Evolutionary conservation across 2,888 invertebrate genomes (phyloP), one percentile per base, ranked within the genome.

Genomic region (Chrysolina haemoptera): DNA sequence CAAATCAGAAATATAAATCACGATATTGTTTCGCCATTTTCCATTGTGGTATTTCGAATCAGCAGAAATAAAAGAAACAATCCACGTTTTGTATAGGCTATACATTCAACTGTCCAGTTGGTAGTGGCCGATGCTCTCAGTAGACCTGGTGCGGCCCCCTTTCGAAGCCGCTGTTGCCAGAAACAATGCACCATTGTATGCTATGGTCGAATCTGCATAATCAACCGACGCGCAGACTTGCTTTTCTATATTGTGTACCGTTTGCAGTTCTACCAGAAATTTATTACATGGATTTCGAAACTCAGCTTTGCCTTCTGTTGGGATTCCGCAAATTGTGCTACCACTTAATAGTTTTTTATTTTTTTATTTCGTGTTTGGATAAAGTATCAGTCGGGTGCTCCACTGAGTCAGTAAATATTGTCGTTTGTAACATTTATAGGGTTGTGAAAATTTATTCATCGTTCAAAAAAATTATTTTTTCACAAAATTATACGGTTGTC

Each of bases 171-270:
- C 66, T 55, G 59, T 62, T 69, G 43, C 63, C 65, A 20, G 64
- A 69, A 64, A 73, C 73, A 73, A 73, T 73, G 69, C 64, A 18
- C 73, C 63, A 73, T 73, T 73, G 73, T 73, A 67, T 67, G 71
- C 71, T 71, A 71, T 67, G 71, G 67, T 67, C 55, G 55, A 74
- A 68, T 72, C 72, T 66, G 72, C 70, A 76, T 80, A 81, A 80
- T 78, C 78, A 75, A 73, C 71, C 71, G 74, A 70, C 69, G 72
- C 68, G 74, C 73, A 67, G 70, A 65, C 48, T 65, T 40, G 27
- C 66, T 53, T 67, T 75, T 68, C 75, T 67, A 27, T 65, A 65
- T 65, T 63, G 71, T 73, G 73, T 63, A 64, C 72, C 67, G 76
- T 75, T 77, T 50, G 66, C 67, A 67, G 69, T 73, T 64, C 70